phyloP scores from a whole-genome alignment of 2,113 vertebrate genomes.

The Pangasianodon hypophthalmus region DNA sequence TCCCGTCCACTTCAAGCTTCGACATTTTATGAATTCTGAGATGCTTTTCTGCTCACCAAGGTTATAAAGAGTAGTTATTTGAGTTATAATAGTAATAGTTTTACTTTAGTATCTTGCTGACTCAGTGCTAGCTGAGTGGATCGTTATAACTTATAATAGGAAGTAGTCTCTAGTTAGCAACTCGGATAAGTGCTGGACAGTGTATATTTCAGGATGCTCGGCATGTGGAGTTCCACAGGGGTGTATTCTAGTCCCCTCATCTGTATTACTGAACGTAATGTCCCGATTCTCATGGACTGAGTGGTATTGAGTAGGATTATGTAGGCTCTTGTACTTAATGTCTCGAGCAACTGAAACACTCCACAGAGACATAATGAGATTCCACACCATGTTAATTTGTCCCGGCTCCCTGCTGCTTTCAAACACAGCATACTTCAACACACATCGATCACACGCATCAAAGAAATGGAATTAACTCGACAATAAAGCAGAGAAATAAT shows the following conservation, averaged over 20 bases:
- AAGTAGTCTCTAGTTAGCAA: background rate
- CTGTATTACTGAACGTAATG: constrained; percentile 29
- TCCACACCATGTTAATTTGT: constrained; percentile 52
- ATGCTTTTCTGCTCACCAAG: background rate
- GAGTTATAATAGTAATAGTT: background rate
- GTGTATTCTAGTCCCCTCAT: constrained; percentile 7
- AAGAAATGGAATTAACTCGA: background rate
- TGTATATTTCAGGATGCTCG: background rate
- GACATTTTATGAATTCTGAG: background rate
- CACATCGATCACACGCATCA: background rate
- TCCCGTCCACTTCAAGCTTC: background rate
- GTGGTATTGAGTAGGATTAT: constrained; percentile 71
- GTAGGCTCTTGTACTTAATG: constrained; percentile 61
- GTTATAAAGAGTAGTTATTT: background rate
- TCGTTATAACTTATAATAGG: background rate
- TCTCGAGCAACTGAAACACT: constrained; percentile 60
- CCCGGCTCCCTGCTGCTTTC: background rate
- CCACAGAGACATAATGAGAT: constrained; percentile 65
- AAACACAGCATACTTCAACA: background rate
- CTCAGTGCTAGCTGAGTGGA: background rate
- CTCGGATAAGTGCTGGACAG: background rate
- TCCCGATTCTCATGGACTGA: constrained; percentile 67
- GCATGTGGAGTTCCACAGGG: constrained; percentile 17
- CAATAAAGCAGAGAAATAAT: background rate
- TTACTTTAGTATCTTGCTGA: background rate